A percentile compares a stretch with the other conserved stretches of the same genome.
phyloP scores from a whole-genome alignment of 1,140 invertebrate species.

The Chironomus tepperi region DNA sequence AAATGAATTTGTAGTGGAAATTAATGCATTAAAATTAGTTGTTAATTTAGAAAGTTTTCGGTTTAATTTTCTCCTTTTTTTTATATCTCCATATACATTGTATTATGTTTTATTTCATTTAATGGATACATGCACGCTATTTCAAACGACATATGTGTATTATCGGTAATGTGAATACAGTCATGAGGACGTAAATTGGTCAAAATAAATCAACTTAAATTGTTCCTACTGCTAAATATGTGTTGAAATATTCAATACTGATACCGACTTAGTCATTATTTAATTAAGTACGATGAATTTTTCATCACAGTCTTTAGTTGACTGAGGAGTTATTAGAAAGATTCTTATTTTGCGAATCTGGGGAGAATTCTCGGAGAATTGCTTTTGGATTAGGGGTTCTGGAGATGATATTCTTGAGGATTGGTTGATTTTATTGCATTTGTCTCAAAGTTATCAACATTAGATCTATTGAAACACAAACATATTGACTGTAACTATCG shows the following conservation, averaged over 20 bases:
- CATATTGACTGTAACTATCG: no score
- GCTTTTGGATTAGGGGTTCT: no score
- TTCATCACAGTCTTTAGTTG: not conserved
- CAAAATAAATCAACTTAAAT: constrained; percentile 17
- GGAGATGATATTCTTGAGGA: no score
- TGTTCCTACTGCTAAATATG: not conserved
- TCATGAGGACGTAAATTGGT: not conserved
- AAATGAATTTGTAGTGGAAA: not conserved
- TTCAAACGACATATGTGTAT: not conserved
- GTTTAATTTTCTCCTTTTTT: no score
- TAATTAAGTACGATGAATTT: not conserved
- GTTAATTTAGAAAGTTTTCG: constrained; percentile 21
- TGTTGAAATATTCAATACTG: not conserved
- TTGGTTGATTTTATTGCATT: no score
- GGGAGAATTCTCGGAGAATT: no score
- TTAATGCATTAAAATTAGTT: constrained; percentile 18
- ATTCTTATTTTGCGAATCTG: no score
- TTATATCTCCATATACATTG: no score
- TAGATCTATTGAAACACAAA: no score
- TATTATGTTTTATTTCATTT: not conserved
- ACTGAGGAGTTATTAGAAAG: no score
- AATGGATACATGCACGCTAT: constrained; percentile 16
- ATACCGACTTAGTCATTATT: not conserved
- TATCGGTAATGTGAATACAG: not conserved
- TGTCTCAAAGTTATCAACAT: no score